A percentile compares a stretch with the other conserved stretches of the same genome.
Evolutionary conservation across 1,140 invertebrate species (phyloP).

Genomic region (Notospermus geniculatus): DNA sequence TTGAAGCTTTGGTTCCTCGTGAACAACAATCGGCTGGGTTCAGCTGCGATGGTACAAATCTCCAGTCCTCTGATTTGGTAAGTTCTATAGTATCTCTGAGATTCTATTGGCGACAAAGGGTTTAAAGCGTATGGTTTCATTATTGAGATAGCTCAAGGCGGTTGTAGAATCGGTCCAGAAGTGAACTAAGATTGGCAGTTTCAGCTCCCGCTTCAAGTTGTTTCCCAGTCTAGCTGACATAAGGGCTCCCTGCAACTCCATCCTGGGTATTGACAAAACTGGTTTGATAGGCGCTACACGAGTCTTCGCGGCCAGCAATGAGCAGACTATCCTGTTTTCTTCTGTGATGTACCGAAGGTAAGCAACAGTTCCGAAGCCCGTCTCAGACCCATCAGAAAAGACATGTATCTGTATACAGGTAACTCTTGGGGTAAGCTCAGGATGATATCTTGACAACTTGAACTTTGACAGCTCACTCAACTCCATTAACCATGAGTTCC

Average conservation of each 20-base stretch:
- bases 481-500: slow-evolving; percentile 11
- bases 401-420: not conserved
- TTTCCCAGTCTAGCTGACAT: not conserved
- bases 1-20: slow-evolving; percentile 18
- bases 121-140: slow-evolving; percentile 2
- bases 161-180: slow-evolving; percentile 17
- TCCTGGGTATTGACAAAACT: slow-evolving; percentile 8
- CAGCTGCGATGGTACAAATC: slow-evolving; percentile 6
- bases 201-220: slow-evolving; percentile 5
- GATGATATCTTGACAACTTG: slow-evolving; percentile 3
- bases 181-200: not conserved
- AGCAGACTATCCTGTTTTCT: not conserved
- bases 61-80: not conserved
- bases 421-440: not conserved
- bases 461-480: slow-evolving; percentile 8
- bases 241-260: slow-evolving; percentile 14
- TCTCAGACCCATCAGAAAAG: slow-evolving; percentile 2
- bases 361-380: no score
- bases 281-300: slow-evolving; percentile 14
- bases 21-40: slow-evolving; percentile 28
- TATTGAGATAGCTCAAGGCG: slow-evolving; percentile 16
- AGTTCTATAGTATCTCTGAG: slow-evolving; percentile 1
- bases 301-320: not conserved
- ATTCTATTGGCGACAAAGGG: slow-evolving; percentile 13
- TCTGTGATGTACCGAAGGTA: slow-evolving; percentile 1